Conservation (phyloP, 2,113 vertebrate species). For the Oostethus manadensis region DNA sequence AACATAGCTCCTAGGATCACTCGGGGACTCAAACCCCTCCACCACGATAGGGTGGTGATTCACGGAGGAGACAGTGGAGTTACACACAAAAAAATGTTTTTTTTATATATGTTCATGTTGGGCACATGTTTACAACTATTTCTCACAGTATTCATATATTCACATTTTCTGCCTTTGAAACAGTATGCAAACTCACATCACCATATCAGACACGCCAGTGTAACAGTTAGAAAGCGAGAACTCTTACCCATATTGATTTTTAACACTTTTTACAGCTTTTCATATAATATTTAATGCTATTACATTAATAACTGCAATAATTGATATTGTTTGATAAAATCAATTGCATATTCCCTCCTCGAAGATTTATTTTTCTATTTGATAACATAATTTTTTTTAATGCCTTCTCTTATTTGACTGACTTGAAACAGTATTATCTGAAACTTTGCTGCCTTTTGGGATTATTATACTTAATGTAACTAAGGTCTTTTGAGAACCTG, state of each 20-base stretch:
- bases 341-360: conserved; percentile 31
- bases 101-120: background rate
- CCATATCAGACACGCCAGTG: background rate
- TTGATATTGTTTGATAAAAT: conserved; percentile 6
- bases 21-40: too few species aligned
- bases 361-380: conserved; percentile 50
- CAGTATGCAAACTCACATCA: background rate
- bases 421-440: conserved; percentile 70
- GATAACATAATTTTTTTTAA: conserved; percentile 51
- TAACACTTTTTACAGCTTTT: too few species aligned
- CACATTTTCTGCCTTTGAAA: background rate
- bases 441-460: conserved; percentile 66
- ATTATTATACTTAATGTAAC: conserved; percentile 66
- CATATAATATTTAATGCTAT: too few species aligned
- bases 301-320: background rate
- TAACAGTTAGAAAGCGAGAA: background rate
- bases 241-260: background rate
- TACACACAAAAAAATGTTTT: background rate
- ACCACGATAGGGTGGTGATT: too few species aligned
- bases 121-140: background rate
- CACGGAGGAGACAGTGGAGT: too few species aligned
- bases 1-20: too few species aligned
- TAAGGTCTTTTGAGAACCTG: conserved; percentile 66
- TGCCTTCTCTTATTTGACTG: conserved; percentile 41
- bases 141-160: background rate